These are phyloP conservation scores for Pteromalus puparum DNA, from an alignment of 1,140 invertebrate species.

Conservation along the genomic window DNA sequence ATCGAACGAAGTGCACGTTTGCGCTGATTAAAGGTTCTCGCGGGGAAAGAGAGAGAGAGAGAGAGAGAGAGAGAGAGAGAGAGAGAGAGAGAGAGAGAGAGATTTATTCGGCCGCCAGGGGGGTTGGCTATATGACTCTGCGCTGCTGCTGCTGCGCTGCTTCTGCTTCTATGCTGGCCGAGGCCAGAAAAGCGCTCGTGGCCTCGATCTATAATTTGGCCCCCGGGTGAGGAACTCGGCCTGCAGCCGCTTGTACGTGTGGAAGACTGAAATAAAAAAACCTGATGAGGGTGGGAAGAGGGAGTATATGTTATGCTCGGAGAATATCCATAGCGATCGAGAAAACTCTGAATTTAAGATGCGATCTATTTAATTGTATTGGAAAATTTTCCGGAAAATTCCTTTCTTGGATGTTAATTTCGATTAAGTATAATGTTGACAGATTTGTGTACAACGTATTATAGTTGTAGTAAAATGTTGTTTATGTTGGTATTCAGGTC, in stretches of 20 bases:
- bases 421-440: no score
- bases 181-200: conserved; percentile 28
- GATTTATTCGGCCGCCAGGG: conserved; percentile 46
- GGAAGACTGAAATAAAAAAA: conserved; percentile 14
- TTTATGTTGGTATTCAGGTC: no score
- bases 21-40: conserved; percentile 47
- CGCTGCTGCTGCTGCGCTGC: background rate
- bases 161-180: background rate
- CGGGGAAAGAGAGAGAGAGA: background rate
- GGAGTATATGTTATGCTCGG: background rate
- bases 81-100: conserved; percentile 18
- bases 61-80: conserved; percentile 15
- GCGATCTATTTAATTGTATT: background rate
- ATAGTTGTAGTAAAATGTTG: no score
- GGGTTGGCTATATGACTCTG: conserved; percentile 2
- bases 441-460: no score
- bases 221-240: conserved; percentile 6
- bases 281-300: background rate
- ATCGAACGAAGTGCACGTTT: conserved; percentile 10
- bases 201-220: conserved; percentile 48
- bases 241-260: background rate
- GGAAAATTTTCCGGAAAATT: background rate
- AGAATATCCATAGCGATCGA: background rate
- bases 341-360: background rate
- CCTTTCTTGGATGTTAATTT: no score